These are phyloP conservation scores for Drosophila carrolli DNA, from an alignment of 1,140 invertebrate genomes.

Conservation along the genomic window DNA sequence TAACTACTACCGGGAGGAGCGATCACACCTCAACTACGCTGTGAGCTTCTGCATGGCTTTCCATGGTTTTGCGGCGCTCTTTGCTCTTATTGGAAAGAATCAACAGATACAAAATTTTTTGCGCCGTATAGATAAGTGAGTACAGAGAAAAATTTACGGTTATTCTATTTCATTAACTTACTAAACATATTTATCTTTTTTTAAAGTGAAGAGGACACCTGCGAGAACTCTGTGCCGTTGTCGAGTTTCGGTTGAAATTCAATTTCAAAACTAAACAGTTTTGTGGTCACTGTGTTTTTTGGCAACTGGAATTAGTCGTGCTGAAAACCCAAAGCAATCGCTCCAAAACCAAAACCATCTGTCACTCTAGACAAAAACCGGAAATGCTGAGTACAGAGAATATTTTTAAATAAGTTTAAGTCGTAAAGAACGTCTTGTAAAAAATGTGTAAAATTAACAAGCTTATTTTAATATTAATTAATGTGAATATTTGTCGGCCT, in stretches of 20 bases:
- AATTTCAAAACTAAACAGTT: conserved; percentile 7
- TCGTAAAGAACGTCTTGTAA: background rate
- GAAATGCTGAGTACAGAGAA: too few relatives aligned
- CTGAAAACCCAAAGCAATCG: background rate
- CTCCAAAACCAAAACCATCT: background rate
- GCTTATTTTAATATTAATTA: too few relatives aligned
- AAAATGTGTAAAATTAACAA: background rate
- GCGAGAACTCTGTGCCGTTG: conserved; percentile 68
- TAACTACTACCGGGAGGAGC: conserved; percentile 69
- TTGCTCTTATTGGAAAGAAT: conserved; percentile 73
- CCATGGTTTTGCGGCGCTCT: conserved; percentile 76
- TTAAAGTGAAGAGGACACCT: conserved; percentile 70
- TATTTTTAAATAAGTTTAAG: background rate
- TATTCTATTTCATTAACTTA: background rate
- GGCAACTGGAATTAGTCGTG: conserved; percentile 22
- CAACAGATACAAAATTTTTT: conserved; percentile 76
- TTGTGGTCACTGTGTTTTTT: conserved; percentile 4
- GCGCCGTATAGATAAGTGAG: conserved; percentile 73
- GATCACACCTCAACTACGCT: conserved; percentile 75
- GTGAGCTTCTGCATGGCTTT: conserved; percentile 72
- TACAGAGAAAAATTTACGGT: background rate
- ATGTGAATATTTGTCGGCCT: too few relatives aligned
- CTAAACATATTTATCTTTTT: background rate
- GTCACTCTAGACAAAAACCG: conserved; percentile 28
- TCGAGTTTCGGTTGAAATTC: conserved; percentile 47